A percentile compares a stretch with the other conserved stretches of the same genome.
These are phyloP conservation scores for Fragum fragum DNA, from an alignment of 2,888 invertebrate genomes.

Conservation along the genomic window DNA sequence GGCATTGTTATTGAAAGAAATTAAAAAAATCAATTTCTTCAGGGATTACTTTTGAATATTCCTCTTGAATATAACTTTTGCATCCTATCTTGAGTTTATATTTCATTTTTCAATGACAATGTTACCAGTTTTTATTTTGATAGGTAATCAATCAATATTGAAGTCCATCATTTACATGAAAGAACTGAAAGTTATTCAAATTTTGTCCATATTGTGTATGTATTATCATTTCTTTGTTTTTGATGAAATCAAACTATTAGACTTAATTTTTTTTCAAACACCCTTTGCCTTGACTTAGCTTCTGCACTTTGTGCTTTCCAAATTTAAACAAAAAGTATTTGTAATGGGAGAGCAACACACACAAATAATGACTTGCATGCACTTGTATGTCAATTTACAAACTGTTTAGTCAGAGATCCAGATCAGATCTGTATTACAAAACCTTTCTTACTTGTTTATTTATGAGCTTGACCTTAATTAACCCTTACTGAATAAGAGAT, in stretches of 20 bases:
- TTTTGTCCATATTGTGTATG: neutral
- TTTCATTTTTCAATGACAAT: no score
- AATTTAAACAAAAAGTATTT: neutral
- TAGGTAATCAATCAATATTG: no score
- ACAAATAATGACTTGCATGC: constrained; percentile 27
- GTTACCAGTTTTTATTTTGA: no score
- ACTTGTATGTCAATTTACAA: constrained; percentile 23
- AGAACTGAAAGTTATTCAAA: neutral
- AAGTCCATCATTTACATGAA: no score
- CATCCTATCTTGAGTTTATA: no score
- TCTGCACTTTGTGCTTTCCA: constrained; percentile 20
- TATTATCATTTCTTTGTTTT: neutral
- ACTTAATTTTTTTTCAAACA: constrained; percentile 1
- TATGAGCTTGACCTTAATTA: no score
- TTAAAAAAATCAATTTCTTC: no score
- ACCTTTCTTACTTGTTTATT: neutral
- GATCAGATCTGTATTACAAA: neutral
- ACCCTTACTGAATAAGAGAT: no score
- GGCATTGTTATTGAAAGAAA: no score
- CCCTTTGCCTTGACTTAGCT: constrained; percentile 24
- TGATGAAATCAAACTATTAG: neutral
- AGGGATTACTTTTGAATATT: no score
- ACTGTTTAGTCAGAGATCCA: neutral
- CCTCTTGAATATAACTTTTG: no score
- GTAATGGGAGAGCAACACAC: constrained; percentile 8